Base-by-base conservation (phyloP, 2,888 invertebrate species). In the Coecobrya sp. region DNA sequence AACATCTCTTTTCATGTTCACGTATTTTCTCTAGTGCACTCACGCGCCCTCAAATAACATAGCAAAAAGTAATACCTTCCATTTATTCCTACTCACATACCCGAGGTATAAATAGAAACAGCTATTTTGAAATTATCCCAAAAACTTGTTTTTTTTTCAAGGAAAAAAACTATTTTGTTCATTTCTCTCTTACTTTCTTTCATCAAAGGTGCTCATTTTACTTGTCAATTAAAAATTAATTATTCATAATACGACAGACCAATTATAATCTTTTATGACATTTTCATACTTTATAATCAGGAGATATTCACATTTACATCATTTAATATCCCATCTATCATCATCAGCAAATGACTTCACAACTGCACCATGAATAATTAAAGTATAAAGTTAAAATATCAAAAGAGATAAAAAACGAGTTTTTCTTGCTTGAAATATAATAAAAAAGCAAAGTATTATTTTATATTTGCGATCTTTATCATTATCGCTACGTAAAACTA, bases 201-300 rank as follows among this genome's bases (percentile, higher is more conserved):
- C 81, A 55, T 81, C 3, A 27, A 55, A 81, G 30, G 49, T 7
- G 27, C 27, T 81, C 81, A 81, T 81, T 81, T 55, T 27, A 55
- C 25, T 81, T 55, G n/a, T 81, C 81, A 81, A 81, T 52, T 82
- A 25, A n/a, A n/a, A 59, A 30, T 82, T 30, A 82, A 62, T 59
- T 82, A 36, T 59, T 82, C 42, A 82, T 62, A 59, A 65, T 27
- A 65, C 4, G 27, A 65, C 27, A 65, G 27, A 27, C 3, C 27
- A 65, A 65, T 65, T 4, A 27, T 27, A 27, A 27, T 65, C n/a
- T 7, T 65, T 25, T 65, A 65, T 25, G 0, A 65, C 11, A 62
- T 2, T 62, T 55, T 19, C 59, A 59, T 49, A n/a, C 49, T 7
- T 36, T 7, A 36, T 7, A 7, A 36, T 36, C 36, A 2, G 36